A percentile compares a stretch with the other conserved stretches of the same genome.
phyloP scores from a whole-genome alignment of 2,797 vertebrate genomes.

The Otus scops region DNA sequence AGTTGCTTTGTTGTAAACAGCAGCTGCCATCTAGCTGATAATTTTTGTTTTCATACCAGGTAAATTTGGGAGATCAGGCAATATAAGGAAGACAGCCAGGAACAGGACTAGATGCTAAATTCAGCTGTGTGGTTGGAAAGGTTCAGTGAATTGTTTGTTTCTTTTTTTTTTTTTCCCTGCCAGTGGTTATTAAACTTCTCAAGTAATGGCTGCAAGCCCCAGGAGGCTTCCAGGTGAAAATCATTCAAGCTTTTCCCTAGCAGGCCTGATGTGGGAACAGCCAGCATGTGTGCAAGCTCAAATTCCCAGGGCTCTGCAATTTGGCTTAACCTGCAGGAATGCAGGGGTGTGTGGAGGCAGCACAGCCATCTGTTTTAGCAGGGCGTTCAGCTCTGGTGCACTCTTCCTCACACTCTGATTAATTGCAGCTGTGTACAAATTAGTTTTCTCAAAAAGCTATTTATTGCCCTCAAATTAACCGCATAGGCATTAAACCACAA shows the following conservation, averaged over 20 bases:
- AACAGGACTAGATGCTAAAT: neutral
- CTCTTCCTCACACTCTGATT: constrained; percentile 36
- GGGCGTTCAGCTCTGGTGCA: constrained; percentile 24
- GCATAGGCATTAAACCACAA: constrained; percentile 46
- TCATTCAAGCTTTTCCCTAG: constrained; percentile 11
- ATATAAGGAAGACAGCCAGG: neutral
- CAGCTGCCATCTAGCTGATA: neutral
- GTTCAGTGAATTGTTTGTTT: neutral
- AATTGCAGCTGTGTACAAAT: constrained; percentile 64
- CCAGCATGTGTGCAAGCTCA: neutral
- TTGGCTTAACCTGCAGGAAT: constrained; percentile 24
- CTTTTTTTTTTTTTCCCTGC: neutral
- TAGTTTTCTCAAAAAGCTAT: constrained; percentile 62
- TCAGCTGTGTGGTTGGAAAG: neutral
- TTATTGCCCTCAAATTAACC: constrained; percentile 62
- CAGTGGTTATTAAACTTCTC: neutral
- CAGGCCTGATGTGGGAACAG: neutral
- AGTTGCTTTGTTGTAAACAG: neutral
- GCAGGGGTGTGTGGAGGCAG: neutral
- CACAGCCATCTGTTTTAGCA: constrained; percentile 39
- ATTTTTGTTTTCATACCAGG: neutral
- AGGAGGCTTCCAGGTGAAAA: constrained; percentile 21
- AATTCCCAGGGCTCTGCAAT: constrained; percentile 9
- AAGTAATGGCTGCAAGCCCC: neutral
- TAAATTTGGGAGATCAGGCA: neutral